phyloP scores from a whole-genome alignment of 2,888 invertebrate species.

The Mesorhabditis spiculigera region DNA sequence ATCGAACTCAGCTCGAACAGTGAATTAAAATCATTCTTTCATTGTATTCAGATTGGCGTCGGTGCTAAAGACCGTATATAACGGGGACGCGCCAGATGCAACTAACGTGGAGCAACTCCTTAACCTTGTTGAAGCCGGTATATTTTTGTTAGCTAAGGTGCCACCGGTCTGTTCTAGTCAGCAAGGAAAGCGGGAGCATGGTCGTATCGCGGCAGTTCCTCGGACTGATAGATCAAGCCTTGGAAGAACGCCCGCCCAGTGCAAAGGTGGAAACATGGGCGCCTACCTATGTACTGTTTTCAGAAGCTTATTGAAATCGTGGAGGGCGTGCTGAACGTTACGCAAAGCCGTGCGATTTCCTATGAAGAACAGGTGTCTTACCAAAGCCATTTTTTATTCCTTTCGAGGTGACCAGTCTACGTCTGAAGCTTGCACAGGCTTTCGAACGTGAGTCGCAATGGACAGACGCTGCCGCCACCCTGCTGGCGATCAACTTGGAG shows the following conservation, averaged over 20 bases:
- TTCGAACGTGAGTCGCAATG: constrained; percentile 90
- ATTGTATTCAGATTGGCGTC: neutral
- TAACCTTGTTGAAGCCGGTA: constrained; percentile 23
- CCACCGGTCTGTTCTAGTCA: constrained; percentile 21
- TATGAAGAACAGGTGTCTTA: constrained; percentile 77
- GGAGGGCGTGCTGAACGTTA: constrained; percentile 85
- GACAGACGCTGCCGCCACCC: constrained; percentile 89
- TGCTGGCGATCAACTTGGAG: constrained; percentile 81
- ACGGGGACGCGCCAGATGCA: constrained; percentile 15
- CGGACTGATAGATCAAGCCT: constrained; percentile 24
- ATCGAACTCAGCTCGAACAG: constrained; percentile 39
- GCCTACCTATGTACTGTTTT: neutral
- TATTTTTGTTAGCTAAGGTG: neutral
- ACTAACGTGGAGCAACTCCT: constrained; percentile 14
- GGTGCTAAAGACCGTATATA: neutral
- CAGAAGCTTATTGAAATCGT: constrained; percentile 59
- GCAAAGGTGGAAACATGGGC: neutral
- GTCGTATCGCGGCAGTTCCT: constrained; percentile 94
- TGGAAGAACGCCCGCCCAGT: constrained; percentile 14
- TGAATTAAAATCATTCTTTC: constrained; percentile 10
- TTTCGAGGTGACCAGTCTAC: constrained; percentile 79
- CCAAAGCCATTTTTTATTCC: constrained; percentile 3
- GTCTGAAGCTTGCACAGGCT: constrained; percentile 89
- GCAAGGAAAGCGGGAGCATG: constrained; percentile 83
- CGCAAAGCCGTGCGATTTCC: constrained; percentile 93